Percentiles rank a stretch among this genome's conserved stretches.
phyloP scores from a whole-genome alignment of 1,140 invertebrate genomes.

The Heliconius congener region DNA sequence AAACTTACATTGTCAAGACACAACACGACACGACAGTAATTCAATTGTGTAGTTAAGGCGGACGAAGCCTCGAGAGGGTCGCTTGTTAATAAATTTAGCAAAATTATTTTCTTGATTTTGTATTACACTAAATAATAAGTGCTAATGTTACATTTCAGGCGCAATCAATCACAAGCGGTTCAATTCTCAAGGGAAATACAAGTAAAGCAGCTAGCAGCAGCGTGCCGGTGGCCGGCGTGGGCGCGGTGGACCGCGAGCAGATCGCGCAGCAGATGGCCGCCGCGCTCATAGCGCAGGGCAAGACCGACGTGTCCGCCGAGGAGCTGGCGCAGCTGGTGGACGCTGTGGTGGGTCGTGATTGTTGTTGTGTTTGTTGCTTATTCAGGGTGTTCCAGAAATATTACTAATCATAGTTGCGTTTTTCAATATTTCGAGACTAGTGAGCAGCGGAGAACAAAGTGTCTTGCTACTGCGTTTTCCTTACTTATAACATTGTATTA shows the following conservation, averaged over 20 bases:
- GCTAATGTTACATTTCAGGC: not conserved
- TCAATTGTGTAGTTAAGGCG: too few relatives aligned
- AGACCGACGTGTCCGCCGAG: conserved; percentile 88
- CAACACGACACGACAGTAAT: too few relatives aligned
- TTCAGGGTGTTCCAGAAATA: too few relatives aligned
- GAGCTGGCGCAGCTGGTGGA: conserved; percentile 90
- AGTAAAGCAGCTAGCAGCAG: not conserved
- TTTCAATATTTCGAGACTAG: not conserved
- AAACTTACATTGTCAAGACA: too few relatives aligned
- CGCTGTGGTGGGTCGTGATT: conserved; percentile 80
- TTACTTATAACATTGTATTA: too few relatives aligned
- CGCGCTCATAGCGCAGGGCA: conserved; percentile 88
- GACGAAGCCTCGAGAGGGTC: too few relatives aligned
- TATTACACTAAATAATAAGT: too few relatives aligned
- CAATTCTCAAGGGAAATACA: not conserved
- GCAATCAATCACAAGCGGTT: not conserved
- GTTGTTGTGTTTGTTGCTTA: too few relatives aligned
- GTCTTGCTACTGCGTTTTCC: too few relatives aligned
- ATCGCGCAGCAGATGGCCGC: conserved; percentile 90
- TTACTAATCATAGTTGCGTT: not conserved
- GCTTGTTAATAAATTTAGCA: too few relatives aligned
- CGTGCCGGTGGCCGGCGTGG: conserved; percentile 84
- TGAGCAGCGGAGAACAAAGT: too few relatives aligned
- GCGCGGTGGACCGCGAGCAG: conserved; percentile 86
- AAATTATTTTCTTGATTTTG: too few relatives aligned